These are phyloP conservation scores for Meteorus cinctellus DNA, from an alignment of 2,888 invertebrate genomes.

Conservation along the genomic window DNA sequence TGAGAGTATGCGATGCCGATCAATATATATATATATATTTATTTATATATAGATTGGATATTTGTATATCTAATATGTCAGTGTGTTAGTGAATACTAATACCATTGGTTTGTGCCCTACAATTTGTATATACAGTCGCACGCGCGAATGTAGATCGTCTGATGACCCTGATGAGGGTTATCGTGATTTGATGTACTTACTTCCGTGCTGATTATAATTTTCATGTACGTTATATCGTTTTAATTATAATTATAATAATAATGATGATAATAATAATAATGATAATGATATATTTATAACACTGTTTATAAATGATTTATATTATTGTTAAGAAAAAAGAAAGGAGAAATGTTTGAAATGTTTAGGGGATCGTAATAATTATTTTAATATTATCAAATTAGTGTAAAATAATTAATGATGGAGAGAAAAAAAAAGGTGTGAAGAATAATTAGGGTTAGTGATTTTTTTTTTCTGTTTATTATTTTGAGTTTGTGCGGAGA, in stretches of 20 bases:
- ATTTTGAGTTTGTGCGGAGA: no score
- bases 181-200: conserved; percentile 18
- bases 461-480: no score
- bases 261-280: neutral
- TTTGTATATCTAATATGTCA: neutral
- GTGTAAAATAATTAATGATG: no score
- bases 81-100: conserved; percentile 9
- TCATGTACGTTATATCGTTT: neutral
- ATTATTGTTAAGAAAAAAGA: no score
- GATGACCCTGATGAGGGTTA: conserved; percentile 33
- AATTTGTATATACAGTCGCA: conserved; percentile 3
- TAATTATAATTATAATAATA: neutral
- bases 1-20: neutral
- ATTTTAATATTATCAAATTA: no score
- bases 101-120: conserved; percentile 26
- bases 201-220: neutral
- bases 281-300: no score
- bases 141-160: conserved; percentile 26
- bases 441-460: no score
- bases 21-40: neutral
- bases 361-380: no score
- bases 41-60: neutral
- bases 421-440: no score
- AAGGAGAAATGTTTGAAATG: no score
- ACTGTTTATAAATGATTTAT: no score